Conservation (phyloP, 2,797 vertebrate species). For the Micropoecilia bifurca region DNA sequence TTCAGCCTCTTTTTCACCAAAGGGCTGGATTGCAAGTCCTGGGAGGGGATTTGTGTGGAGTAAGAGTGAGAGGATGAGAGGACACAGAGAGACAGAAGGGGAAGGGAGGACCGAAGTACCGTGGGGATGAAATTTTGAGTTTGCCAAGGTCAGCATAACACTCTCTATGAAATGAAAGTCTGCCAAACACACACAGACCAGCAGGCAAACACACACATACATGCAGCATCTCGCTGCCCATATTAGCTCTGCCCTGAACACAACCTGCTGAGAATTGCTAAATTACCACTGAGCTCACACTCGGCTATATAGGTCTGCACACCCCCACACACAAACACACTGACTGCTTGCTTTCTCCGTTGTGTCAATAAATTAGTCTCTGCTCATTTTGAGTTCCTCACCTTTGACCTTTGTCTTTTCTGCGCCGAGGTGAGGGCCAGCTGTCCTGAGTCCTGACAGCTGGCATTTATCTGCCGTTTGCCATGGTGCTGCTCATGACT, state of each 20-base stretch:
- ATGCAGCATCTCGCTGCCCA: conserved; percentile 25
- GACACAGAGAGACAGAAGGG: conserved; percentile 28
- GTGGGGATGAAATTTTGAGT: conserved; percentile 54
- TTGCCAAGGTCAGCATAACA: conserved; percentile 75
- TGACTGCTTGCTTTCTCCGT: background rate
- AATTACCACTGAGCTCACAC: conserved; percentile 49
- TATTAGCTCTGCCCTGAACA: conserved; percentile 56
- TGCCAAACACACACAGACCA: conserved; percentile 39
- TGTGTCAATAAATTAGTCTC: conserved; percentile 18
- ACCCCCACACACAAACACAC: conserved; percentile 11
- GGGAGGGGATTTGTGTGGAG: conserved; percentile 41
- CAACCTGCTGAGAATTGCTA: conserved; percentile 66
- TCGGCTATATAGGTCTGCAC: conserved; percentile 22
- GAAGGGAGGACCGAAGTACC: conserved; percentile 51
- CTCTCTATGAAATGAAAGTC: conserved; percentile 57
- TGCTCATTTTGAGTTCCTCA: conserved; percentile 20
- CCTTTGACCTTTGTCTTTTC: conserved; percentile 3
- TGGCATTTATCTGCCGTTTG: background rate
- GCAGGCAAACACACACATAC: conserved; percentile 19
- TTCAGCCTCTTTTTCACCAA: conserved; percentile 33
- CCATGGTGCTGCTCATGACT: background rate
- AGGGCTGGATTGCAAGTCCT: conserved; percentile 27
- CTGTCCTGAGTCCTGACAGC: background rate
- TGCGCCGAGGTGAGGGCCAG: background rate
- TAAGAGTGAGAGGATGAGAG: conserved; percentile 39